Evolutionary conservation across 2,888 invertebrate species (phyloP).

Genomic region (Nebria salina): DNA sequence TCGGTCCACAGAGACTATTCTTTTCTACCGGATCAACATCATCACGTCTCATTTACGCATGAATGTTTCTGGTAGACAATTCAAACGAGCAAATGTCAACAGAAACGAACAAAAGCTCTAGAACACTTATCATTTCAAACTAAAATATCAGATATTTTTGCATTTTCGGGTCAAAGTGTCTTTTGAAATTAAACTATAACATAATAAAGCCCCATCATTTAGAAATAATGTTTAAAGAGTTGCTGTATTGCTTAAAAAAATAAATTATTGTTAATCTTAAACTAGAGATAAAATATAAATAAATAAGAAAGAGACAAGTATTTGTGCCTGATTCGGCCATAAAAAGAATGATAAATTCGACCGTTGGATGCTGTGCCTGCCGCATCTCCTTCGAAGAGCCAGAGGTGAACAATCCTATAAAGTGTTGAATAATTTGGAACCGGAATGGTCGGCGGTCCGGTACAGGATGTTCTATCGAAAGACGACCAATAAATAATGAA

Average conservation of each 20-base stretch:
- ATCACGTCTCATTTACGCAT: slow-evolving; percentile 45
- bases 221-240: too few species aligned
- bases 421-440: slow-evolving; percentile 47
- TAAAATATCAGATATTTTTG: too few species aligned
- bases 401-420: slow-evolving; percentile 45
- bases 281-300: too few species aligned
- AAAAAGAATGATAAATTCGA: neutral
- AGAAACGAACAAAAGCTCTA: too few species aligned
- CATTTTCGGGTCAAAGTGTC: too few species aligned
- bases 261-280: too few species aligned
- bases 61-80: slow-evolving; percentile 30
- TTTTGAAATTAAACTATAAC: too few species aligned
- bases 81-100: neutral
- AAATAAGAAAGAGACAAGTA: too few species aligned
- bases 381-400: neutral
- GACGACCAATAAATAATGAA: slow-evolving; percentile 43
- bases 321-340: too few species aligned
- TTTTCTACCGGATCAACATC: slow-evolving; percentile 39
- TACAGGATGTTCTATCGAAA: slow-evolving; percentile 46
- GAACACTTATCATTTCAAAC: too few species aligned
- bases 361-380: neutral
- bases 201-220: too few species aligned
- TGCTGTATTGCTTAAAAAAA: too few species aligned
- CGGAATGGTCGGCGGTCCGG: slow-evolving; percentile 28
- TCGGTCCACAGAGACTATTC: slow-evolving; percentile 25